These are phyloP conservation scores for Cheilosia soror DNA, from an alignment of 2,888 invertebrate species.

Conservation along the genomic window DNA sequence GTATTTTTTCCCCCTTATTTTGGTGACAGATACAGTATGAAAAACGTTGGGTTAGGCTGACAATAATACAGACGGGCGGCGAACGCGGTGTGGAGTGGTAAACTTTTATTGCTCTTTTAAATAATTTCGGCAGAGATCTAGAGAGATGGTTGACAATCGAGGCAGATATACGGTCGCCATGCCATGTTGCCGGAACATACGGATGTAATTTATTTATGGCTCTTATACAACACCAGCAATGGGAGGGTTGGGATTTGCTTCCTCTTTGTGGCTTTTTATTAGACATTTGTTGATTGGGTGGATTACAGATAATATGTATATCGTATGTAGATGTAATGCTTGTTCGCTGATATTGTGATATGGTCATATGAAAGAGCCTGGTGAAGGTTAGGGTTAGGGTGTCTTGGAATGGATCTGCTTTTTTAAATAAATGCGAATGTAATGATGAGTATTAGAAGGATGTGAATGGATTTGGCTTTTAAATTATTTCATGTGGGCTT, in stretches of 20 bases:
- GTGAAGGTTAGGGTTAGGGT: background rate
- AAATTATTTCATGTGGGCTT: background rate
- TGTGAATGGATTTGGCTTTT: background rate
- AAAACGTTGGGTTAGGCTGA: slow-evolving; percentile 29
- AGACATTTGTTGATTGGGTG: slow-evolving; percentile 72
- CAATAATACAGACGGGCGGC: background rate
- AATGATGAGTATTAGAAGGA: slow-evolving; percentile 25
- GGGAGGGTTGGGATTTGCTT: slow-evolving; percentile 25
- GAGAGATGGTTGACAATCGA: slow-evolving; percentile 40
- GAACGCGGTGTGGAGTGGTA: slow-evolving; percentile 6
- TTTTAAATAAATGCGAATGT: slow-evolving; percentile 30
- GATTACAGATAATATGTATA: slow-evolving; percentile 60
- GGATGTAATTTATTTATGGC: slow-evolving; percentile 60
- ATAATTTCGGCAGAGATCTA: slow-evolving; percentile 57
- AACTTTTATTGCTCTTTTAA: slow-evolving; percentile 68
- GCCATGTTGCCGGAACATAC: slow-evolving; percentile 46
- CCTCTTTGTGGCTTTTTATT: slow-evolving; percentile 64
- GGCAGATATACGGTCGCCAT: slow-evolving; percentile 31
- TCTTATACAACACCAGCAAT: slow-evolving; percentile 40
- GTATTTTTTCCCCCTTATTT: background rate
- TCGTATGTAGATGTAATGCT: slow-evolving; percentile 41
- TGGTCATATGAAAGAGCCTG: background rate
- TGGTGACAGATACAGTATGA: slow-evolving; percentile 9
- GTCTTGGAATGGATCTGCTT: background rate
- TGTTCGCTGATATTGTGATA: slow-evolving; percentile 6